Conservation (phyloP, 2,888 invertebrate species). For the Ormyrus thymus region DNA sequence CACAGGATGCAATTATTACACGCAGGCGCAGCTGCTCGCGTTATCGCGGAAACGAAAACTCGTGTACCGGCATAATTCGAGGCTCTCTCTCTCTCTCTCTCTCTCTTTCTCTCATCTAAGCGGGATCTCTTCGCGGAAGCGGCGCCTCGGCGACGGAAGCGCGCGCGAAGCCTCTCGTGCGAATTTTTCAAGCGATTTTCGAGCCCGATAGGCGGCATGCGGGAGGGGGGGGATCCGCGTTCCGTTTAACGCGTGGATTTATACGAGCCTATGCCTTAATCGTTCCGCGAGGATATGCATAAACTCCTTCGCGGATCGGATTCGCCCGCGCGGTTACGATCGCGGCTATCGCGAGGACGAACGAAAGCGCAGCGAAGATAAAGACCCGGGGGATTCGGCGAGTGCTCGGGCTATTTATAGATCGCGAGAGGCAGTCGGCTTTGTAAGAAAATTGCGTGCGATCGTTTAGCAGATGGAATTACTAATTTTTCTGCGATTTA, state of each 20-base stretch:
- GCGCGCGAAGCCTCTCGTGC: conserved; percentile 19
- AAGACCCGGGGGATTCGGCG: no score
- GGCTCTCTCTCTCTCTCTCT: conserved; percentile 61
- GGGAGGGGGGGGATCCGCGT: neutral
- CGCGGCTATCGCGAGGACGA: neutral
- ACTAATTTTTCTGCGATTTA: neutral
- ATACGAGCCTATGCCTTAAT: conserved; percentile 15
- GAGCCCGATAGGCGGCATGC: neutral
- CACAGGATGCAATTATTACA: conserved; percentile 70
- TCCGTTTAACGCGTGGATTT: conserved; percentile 19
- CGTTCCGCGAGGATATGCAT: neutral
- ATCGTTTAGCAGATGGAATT: no score
- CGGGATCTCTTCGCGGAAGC: neutral
- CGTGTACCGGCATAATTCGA: conserved; percentile 61
- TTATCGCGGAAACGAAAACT: conserved; percentile 72
- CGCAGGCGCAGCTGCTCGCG: conserved; percentile 55
- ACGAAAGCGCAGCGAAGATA: neutral
- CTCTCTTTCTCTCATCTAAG: conserved; percentile 3
- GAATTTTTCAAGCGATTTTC: conserved; percentile 22
- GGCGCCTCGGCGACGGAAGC: conserved; percentile 35
- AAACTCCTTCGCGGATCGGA: conserved; percentile 24
- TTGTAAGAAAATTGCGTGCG: neutral
- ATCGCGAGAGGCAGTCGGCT: neutral
- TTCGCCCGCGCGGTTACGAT: neutral
- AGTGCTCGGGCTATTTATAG: neutral